phyloP scores from a whole-genome alignment of 2,888 invertebrate species.

The Drosophila glabriapex region DNA sequence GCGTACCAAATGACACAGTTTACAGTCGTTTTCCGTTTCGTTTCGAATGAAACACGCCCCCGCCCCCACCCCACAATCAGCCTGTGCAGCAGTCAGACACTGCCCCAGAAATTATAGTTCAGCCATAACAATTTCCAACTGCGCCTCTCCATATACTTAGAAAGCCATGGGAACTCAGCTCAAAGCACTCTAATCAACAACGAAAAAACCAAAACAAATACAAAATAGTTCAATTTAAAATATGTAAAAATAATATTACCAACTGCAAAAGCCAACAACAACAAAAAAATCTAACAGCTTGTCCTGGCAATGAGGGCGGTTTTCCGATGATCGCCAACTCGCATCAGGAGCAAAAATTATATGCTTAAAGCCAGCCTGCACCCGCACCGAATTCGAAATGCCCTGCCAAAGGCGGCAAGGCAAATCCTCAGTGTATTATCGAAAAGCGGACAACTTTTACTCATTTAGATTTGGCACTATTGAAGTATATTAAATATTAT shows the following conservation, averaged over 20 bases:
- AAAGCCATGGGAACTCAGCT: slow-evolving; percentile 58
- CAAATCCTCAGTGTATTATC: neutral
- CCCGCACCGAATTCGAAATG: neutral
- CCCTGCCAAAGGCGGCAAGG: slow-evolving; percentile 3
- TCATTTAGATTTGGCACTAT: neutral
- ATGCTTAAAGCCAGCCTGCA: neutral
- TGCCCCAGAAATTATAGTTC: slow-evolving; percentile 63
- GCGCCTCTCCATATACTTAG: slow-evolving; percentile 50
- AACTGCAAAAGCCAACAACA: slow-evolving; percentile 24
- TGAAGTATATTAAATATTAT: neutral
- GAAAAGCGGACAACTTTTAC: neutral
- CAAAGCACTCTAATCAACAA: neutral
- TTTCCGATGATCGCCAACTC: slow-evolving; percentile 41
- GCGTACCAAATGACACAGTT: slow-evolving; percentile 80
- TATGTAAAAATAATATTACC: slow-evolving; percentile 1
- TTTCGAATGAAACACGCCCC: slow-evolving; percentile 9
- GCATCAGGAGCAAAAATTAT: slow-evolving; percentile 17
- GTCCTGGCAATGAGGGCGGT: slow-evolving; percentile 39
- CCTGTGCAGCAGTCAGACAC: slow-evolving; percentile 22
- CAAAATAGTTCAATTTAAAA: neutral
- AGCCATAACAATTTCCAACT: slow-evolving; percentile 58
- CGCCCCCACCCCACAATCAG: neutral
- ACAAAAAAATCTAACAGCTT: slow-evolving; percentile 70
- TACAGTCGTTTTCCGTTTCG: slow-evolving; percentile 46
- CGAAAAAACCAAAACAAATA: neutral